These are phyloP conservation scores for human DNA, from an alignment of 2,113 vertebrate genomes.

Conservation along the genomic window DNA sequence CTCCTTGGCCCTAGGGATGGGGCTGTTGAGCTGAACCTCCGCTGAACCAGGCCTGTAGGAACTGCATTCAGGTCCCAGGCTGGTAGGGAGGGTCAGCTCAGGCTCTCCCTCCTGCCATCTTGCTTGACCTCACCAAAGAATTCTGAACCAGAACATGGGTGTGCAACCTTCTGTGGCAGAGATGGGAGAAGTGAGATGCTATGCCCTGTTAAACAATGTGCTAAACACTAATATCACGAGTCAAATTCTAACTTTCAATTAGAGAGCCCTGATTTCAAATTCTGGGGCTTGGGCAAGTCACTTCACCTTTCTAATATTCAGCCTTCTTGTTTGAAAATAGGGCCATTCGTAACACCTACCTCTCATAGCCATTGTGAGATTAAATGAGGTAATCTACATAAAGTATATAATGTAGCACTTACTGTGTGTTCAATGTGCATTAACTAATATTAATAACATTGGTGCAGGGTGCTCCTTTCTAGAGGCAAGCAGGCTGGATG, in stretches of 20 bases:
- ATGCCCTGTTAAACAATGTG: not conserved
- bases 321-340: not conserved
- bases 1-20: not conserved
- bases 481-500: not conserved
- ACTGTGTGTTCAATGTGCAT: not conserved
- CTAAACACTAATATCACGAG: not conserved
- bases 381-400: not conserved
- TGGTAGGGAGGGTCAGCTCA: not conserved
- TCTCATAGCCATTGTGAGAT: not conserved
- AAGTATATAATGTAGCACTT: not conserved
- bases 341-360: not conserved
- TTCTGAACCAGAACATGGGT: not conserved
- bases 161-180: not conserved
- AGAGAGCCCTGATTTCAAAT: not conserved
- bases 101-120: not conserved
- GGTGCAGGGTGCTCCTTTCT: not conserved
- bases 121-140: not conserved
- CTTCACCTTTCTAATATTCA: not conserved
- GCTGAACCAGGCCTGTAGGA: not conserved
- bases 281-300: not conserved
- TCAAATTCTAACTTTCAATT: not conserved
- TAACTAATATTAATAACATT: not conserved
- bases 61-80: not conserved
- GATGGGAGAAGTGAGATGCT: not conserved
- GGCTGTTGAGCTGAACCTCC: not conserved